Percentiles rank a stretch among this genome's conserved stretches.
phyloP scores from a whole-genome alignment of 2,797 vertebrate species.

The Streptopelia turtur region DNA sequence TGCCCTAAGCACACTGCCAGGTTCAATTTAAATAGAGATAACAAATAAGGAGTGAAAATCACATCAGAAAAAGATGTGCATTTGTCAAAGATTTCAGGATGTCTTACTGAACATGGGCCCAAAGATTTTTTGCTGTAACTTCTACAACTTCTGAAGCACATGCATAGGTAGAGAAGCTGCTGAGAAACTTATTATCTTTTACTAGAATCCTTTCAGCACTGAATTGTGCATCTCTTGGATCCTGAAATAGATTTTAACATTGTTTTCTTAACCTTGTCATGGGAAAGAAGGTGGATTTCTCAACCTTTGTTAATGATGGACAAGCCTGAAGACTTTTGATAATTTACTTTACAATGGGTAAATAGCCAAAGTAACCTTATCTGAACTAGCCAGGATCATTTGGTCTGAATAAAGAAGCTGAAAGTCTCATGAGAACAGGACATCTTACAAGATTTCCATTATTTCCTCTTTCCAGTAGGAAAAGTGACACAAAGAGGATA shows the following conservation, averaged over 20 bases:
- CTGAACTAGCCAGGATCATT: constrained; percentile 56
- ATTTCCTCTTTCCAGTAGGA: constrained; percentile 58
- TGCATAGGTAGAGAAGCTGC: background rate
- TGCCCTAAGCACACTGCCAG: background rate
- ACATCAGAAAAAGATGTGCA: background rate
- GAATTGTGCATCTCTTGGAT: background rate
- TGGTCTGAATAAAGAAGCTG: constrained; percentile 44
- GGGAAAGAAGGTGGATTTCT: constrained; percentile 37
- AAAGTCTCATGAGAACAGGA: constrained; percentile 36
- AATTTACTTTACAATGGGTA: constrained; percentile 55
- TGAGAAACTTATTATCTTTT: background rate
- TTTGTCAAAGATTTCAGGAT: background rate
- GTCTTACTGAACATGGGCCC: background rate
- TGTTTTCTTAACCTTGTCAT: constrained; percentile 42
- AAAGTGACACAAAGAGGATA: constrained; percentile 54
- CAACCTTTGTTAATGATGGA: constrained; percentile 36
- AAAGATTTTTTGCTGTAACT: background rate
- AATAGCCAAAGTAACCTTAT: constrained; percentile 56
- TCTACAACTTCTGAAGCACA: background rate
- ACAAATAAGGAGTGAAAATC: background rate
- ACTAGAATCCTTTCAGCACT: background rate
- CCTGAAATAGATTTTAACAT: background rate
- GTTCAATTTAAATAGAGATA: background rate
- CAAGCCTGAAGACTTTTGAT: constrained; percentile 57
- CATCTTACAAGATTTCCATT: constrained; percentile 42